Evolutionary conservation across 2,888 invertebrate species (phyloP), one percentile per base, ranked within the genome.

Genomic region (Chrysodeixis includens): DNA sequence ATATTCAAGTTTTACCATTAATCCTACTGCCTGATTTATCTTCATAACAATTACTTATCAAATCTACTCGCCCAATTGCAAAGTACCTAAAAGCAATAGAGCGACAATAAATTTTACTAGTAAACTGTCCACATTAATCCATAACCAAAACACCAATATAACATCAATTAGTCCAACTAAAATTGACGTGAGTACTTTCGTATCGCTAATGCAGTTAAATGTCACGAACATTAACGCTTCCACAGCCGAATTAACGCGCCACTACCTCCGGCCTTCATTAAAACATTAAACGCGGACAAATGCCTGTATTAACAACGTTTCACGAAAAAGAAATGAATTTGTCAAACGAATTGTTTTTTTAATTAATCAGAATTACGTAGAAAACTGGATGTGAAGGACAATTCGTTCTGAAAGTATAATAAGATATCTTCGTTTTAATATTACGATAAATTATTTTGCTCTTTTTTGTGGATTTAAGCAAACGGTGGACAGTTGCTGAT

Each of bases 211-310:
- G 64, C 66, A 61, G 66, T 69, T 66, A 69, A 62, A 59, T 80
- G 84, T 84, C 84, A 86, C 54, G 69, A 74, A 80, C 78, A 79
- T 53, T 30, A 55, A 67, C 74, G 44, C 66, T 66, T 78, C 62
- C 57, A 49, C 46, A 20, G 67, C 53, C 68, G 69, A 69, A 74
- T 79, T 71, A 77, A 67, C 76, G 65, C 52, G 51, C 64, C 67
- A 69, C 57, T 72, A 67, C 73, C 71, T 71, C 46, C 51, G 62
- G 69, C 69, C 77, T 60, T 68, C 69, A 44, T 30, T 62, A 49
- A 60, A 62, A 75, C 62, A 73, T 61, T 66, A 65, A 63, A 18
- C 40, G 56, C 52, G 49, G 51, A 56, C 22, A 52, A 18, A 55
- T 18, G 35, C 32, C 22, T 32, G 35, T 57, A 18, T 12, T 51